Percentiles rank a stretch among this genome's conserved stretches.
phyloP scores from a whole-genome alignment of 2,113 vertebrate genomes.

The Rhinoptilus africanus region DNA sequence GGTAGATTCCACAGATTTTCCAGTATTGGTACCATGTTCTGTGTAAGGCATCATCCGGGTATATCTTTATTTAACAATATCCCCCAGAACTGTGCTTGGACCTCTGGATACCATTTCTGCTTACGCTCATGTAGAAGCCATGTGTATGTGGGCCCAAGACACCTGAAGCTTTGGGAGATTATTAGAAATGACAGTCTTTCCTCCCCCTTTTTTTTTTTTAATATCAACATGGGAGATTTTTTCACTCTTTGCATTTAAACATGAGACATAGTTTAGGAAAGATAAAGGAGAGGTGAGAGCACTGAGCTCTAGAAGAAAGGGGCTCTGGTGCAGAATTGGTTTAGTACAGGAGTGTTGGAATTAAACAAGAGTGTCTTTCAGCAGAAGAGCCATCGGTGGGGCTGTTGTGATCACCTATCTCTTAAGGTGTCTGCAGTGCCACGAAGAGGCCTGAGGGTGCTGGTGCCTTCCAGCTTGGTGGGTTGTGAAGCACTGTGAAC shows the following conservation, averaged over 20 bases:
- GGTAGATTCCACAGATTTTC: neutral
- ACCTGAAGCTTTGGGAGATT: neutral
- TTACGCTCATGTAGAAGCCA: neutral
- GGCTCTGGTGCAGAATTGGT: neutral
- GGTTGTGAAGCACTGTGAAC: neutral
- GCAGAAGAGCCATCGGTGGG: neutral
- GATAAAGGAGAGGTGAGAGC: neutral
- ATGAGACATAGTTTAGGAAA: neutral
- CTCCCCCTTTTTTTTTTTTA: neutral
- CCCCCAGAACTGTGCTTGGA: neutral
- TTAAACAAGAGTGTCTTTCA: neutral
- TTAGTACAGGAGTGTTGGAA: neutral
- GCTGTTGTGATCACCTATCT: neutral
- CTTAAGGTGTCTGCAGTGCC: neutral
- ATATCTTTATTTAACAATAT: neutral
- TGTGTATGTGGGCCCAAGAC: neutral
- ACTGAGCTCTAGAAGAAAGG: neutral
- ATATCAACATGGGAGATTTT: fast-evolving
- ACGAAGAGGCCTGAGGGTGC: neutral
- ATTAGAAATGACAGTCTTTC: neutral
- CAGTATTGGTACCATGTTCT: neutral
- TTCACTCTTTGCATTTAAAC: neutral
- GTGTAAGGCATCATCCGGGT: neutral
- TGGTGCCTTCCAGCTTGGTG: neutral
- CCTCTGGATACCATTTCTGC: neutral